phyloP scores from a whole-genome alignment of 2,797 vertebrate species.

The Cossypha niveicapilla region DNA sequence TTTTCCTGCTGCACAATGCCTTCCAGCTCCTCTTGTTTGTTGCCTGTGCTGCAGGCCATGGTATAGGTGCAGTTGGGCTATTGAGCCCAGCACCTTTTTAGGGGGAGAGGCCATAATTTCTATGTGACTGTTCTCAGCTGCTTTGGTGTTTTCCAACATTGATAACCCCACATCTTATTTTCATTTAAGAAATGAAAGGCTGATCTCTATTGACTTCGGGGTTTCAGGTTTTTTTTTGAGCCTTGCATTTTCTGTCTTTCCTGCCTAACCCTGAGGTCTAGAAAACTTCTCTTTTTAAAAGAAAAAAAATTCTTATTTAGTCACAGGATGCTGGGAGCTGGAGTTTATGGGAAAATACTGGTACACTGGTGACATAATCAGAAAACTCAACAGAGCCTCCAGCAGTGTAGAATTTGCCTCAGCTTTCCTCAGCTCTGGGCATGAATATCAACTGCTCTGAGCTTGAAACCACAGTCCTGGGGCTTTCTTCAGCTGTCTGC shows the following conservation, averaged over 20 bases:
- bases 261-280: not conserved
- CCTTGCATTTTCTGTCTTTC: not conserved
- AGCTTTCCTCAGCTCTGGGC: not conserved
- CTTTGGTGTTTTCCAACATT: not conserved
- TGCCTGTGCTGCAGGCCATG: not conserved
- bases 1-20: not conserved
- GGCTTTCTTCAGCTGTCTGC: not conserved
- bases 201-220: not conserved
- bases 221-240: not conserved
- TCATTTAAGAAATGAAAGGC: not conserved
- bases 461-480: not conserved
- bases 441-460: not conserved
- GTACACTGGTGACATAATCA: not conserved
- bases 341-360: not conserved
- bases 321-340: not conserved
- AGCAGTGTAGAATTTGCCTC: not conserved
- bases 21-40: not conserved
- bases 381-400: not conserved
- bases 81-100: fast-evolving
- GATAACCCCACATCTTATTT: not conserved
- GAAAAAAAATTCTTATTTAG: not conserved
- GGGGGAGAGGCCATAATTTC: not conserved
- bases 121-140: not conserved
- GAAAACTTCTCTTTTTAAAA: not conserved
- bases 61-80: not conserved